Base-by-base conservation (phyloP, 2,113 vertebrate genomes). In the Castor canadensis region DNA sequence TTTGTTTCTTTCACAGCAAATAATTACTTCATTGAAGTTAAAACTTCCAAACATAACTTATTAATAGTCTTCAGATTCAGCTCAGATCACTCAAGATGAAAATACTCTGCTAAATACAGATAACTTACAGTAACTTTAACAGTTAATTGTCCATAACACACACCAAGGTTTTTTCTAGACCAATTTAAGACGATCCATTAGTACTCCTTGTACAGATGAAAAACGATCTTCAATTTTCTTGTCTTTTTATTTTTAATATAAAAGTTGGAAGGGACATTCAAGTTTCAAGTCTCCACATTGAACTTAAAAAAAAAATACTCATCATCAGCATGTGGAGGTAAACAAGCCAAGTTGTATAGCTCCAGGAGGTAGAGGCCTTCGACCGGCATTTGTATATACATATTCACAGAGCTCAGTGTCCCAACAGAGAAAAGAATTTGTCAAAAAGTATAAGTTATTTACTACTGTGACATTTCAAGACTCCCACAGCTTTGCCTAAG, bases 331-430 rank as follows among this genome's bases (percentile, higher is more conserved):
- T 98, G 98, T 99, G 99, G 99, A 99, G 99, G 99, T 99, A 99
- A 99, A 99, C 99, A 99, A 99, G 99, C 99, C 98, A 99, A 99
- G 99, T 99, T 98, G 99, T 98, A 98, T 98, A 95, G 99, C 99
- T 99, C 99, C 98, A 99, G 99, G 99, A 99, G 99, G 99, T 99
- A 99, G 99, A 99, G 99, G 99, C 99, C 99, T 99, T 99, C 99
- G 99, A 97, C 99, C 98, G 99, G 98, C 99, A 98, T 99, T 98
- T 98, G 98, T 99, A 99, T 99, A 98, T 99, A 99, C 99, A 99
- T 99, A 99, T 99, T 99, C 98, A 99, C 99, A 99, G 98, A 98
- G 97, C 99, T 99, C 99, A 99, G 99, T 99, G 99, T 99, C 99
- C 98, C 98, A 98, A 99, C 98, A 98, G 98, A 98, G 98, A 98